These are phyloP conservation scores for Mobula birostris DNA, from an alignment of 2,113 vertebrate genomes.

Conservation along the genomic window DNA sequence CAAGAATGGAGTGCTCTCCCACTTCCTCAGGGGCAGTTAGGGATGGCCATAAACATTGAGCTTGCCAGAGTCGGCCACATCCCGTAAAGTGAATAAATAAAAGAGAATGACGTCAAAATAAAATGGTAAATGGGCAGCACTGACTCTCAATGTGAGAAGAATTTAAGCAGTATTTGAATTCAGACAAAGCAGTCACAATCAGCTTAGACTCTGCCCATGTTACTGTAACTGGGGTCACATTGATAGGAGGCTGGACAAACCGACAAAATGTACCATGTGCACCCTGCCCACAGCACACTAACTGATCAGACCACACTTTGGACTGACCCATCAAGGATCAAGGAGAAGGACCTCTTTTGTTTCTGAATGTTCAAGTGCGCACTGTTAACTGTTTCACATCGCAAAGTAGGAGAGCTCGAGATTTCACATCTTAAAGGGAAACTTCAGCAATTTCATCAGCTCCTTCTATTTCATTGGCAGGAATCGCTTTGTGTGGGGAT, in stretches of 20 bases:
- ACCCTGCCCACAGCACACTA: neutral
- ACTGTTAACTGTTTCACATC: neutral
- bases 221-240: neutral
- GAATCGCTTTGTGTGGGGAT: neutral
- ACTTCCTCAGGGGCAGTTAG: too few relatives aligned
- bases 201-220: neutral
- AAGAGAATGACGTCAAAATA: too few relatives aligned
- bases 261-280: neutral
- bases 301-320: neutral
- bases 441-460: neutral
- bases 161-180: neutral
- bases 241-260: neutral
- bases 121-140: too few relatives aligned
- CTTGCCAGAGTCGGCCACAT: too few relatives aligned
- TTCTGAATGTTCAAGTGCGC: neutral
- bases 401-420: neutral
- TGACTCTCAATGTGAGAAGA: neutral
- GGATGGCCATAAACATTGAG: too few relatives aligned
- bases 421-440: conserved; percentile 27
- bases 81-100: too few relatives aligned
- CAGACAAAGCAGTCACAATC: neutral
- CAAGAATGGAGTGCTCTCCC: too few relatives aligned
- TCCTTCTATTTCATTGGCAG: neutral
- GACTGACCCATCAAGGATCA: neutral
- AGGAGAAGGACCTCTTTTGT: conserved; percentile 15